phyloP scores from a whole-genome alignment of 2,113 vertebrate genomes.

The Cyphomyrus discorhynchus region DNA sequence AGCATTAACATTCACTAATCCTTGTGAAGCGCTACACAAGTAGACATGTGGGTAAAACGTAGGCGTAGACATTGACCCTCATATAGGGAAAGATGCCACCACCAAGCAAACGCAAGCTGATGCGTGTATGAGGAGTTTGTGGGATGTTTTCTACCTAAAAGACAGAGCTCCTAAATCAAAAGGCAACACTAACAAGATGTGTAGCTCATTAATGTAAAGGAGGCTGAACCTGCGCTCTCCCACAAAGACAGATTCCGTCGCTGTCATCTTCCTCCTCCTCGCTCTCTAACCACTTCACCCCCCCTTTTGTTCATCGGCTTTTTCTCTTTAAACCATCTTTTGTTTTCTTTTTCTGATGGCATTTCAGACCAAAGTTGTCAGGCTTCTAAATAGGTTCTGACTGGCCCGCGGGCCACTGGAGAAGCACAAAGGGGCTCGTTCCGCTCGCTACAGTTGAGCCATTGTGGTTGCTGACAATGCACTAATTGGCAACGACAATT shows the following conservation, averaged over 20 bases:
- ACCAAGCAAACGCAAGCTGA: not conserved
- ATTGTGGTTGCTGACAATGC: slow-evolving; percentile 84
- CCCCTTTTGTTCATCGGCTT: slow-evolving; percentile 27
- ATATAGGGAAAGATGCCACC: not conserved
- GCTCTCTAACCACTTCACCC: slow-evolving; percentile 3
- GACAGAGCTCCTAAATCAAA: not conserved
- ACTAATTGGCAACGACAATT: slow-evolving; percentile 94
- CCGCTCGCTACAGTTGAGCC: slow-evolving; percentile 79
- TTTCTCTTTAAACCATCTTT: slow-evolving; percentile 58
- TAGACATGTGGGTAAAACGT: not conserved
- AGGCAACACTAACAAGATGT: slow-evolving; percentile 18
- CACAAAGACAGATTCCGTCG: slow-evolving; percentile 49
- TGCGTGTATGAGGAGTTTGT: not conserved
- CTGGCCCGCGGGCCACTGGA: slow-evolving; percentile 87
- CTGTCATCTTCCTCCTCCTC: slow-evolving; percentile 36
- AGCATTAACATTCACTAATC: not conserved
- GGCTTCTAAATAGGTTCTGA: slow-evolving; percentile 90
- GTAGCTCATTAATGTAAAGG: slow-evolving; percentile 16
- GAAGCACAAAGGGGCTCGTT: slow-evolving; percentile 80
- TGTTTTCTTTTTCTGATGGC: slow-evolving; percentile 76
- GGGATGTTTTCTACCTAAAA: not conserved
- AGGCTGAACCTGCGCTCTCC: slow-evolving; percentile 54
- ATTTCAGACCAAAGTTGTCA: slow-evolving; percentile 75
- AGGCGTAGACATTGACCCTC: not conserved
- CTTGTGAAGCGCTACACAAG: not conserved